These are phyloP conservation scores for Lamellibrachia columna DNA, from an alignment of 2,888 invertebrate species.

Conservation along the genomic window DNA sequence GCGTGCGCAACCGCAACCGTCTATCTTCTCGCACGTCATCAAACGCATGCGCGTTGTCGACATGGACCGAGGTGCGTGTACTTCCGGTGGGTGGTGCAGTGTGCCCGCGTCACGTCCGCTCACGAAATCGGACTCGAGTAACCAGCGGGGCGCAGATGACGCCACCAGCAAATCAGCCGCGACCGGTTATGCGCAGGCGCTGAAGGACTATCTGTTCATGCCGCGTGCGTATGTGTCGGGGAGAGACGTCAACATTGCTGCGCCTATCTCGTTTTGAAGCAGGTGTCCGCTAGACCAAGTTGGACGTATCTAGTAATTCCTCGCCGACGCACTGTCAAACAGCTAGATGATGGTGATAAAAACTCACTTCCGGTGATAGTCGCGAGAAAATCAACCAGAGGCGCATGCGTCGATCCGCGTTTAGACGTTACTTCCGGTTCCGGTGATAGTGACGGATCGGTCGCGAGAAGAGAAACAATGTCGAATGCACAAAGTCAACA, in stretches of 20 bases:
- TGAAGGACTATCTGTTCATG: not conserved
- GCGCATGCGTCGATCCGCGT: not conserved
- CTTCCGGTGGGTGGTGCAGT: not conserved
- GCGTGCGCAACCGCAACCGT: not conserved
- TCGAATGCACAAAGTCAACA: not conserved
- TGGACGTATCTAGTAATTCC: not conserved
- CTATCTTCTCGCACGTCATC: not conserved
- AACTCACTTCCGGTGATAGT: not conserved
- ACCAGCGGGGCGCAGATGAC: not conserved
- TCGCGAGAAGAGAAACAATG: not conserved
- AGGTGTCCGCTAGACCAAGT: not conserved
- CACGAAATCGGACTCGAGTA: not conserved
- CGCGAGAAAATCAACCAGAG: not conserved
- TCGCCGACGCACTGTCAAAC: not conserved
- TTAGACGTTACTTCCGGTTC: constrained; percentile 3
- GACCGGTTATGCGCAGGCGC: not conserved
- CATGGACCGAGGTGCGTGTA: not conserved
- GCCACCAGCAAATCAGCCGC: not conserved
- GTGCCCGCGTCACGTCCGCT: not conserved
- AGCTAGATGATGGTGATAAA: not conserved
- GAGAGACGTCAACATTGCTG: not conserved
- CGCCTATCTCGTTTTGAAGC: not conserved
- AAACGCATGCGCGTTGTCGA: not conserved
- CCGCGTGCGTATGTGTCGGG: not conserved
- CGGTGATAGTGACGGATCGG: not conserved